phyloP scores from a whole-genome alignment of 2,888 invertebrate genomes.

The Galerucella nymphaeae region DNA sequence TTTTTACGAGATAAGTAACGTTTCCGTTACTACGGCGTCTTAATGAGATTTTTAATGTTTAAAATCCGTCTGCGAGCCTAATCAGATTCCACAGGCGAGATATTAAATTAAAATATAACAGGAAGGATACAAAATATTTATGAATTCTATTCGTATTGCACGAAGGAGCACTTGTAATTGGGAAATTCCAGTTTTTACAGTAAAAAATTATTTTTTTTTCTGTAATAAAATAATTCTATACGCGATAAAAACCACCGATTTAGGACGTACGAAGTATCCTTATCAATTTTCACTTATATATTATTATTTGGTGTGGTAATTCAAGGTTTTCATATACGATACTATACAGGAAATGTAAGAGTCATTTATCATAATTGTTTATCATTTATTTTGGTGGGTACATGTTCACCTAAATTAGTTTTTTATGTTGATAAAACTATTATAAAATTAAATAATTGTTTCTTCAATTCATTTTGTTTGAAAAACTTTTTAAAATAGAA shows the following conservation, averaged over 20 bases:
- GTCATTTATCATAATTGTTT: slow-evolving; percentile 39
- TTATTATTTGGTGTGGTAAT: slow-evolving; percentile 48
- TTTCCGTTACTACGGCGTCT: slow-evolving; percentile 26
- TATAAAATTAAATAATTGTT: background rate
- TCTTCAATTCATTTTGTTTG: too few relatives aligned
- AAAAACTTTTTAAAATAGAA: too few relatives aligned
- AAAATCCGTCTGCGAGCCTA: slow-evolving; percentile 1
- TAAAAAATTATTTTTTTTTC: background rate
- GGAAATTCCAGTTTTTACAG: background rate
- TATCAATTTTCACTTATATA: slow-evolving; percentile 32
- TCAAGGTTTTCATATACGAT: slow-evolving; percentile 48
- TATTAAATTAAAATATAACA: background rate
- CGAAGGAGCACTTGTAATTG: too few relatives aligned
- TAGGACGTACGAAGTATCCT: slow-evolving; percentile 22
- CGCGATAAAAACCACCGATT: slow-evolving; percentile 23
- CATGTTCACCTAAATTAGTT: slow-evolving; percentile 52
- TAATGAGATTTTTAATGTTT: slow-evolving; percentile 30
- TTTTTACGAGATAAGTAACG: slow-evolving; percentile 39
- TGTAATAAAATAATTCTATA: background rate
- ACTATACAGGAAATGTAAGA: slow-evolving; percentile 42
- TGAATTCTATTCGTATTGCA: background rate
- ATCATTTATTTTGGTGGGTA: slow-evolving; percentile 34
- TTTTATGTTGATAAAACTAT: background rate
- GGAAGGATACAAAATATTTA: background rate
- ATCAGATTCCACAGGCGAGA: background rate